phyloP scores from a whole-genome alignment of 92 coral and sea anemone genomes.

The Diadumene lineata region DNA sequence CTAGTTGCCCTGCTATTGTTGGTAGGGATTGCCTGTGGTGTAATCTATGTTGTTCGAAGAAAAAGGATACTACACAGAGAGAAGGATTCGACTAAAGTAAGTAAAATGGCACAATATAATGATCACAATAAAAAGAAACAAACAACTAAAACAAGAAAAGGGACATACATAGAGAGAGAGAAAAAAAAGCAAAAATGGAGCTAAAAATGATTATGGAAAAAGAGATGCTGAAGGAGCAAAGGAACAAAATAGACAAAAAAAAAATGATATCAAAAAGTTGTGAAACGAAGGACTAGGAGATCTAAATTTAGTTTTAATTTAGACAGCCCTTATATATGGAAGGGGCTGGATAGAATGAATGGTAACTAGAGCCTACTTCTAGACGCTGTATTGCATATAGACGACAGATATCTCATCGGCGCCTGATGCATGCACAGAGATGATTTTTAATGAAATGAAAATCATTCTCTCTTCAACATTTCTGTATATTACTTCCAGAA shows the following conservation, averaged over 20 bases:
- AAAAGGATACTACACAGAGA: not conserved
- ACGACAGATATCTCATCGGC: too few species aligned
- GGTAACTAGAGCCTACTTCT: too few species aligned
- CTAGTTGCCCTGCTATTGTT: not conserved
- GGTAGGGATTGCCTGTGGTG: not conserved
- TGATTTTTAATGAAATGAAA: too few species aligned
- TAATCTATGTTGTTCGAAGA: slow-evolving; percentile 1
- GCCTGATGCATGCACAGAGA: too few species aligned
- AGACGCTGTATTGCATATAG: too few species aligned
- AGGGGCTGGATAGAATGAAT: too few species aligned
- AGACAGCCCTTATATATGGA: too few species aligned
- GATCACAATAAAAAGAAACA: not conserved
- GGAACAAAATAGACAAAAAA: not conserved
- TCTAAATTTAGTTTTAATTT: not conserved
- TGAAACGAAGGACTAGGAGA: not conserved
- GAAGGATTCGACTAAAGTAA: not conserved
- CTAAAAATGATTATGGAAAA: not conserved
- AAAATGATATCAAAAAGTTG: not conserved
- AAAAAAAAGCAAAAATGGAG: not conserved
- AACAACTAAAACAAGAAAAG: not conserved
- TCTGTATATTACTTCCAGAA: not conserved
- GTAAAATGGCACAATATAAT: not conserved
- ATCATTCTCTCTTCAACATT: too few species aligned
- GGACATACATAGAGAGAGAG: not conserved
- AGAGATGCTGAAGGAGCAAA: not conserved